A percentile compares a stretch with the other conserved stretches of the same genome.
These are phyloP conservation scores for Acanthoscelides obtectus DNA, from an alignment of 2,888 invertebrate species.

Conservation along the genomic window DNA sequence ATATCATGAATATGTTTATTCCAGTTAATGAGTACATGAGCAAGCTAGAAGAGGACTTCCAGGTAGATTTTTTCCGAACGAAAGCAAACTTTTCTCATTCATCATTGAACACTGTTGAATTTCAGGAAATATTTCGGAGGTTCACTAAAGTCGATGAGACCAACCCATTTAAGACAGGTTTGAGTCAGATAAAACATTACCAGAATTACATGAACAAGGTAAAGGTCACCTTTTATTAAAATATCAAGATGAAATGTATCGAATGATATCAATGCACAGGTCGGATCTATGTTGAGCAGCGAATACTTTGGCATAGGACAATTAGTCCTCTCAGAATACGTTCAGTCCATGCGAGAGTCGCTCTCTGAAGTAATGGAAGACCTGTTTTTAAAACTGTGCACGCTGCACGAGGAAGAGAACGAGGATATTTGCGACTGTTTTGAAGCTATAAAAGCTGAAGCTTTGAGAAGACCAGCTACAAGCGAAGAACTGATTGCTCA, in stretches of 20 bases:
- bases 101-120: no score
- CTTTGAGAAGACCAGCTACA: conserved; percentile 67
- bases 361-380: conserved; percentile 56
- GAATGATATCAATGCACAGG: background rate
- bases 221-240: conserved; percentile 20
- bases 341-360: conserved; percentile 56
- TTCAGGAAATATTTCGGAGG: conserved; percentile 11
- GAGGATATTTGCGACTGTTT: conserved; percentile 67
- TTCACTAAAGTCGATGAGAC: conserved; percentile 21
- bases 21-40: conserved; percentile 56
- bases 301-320: conserved; percentile 65
- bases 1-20: conserved; percentile 53
- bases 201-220: conserved; percentile 57
- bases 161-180: conserved; percentile 56
- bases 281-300: conserved; percentile 55
- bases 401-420: conserved; percentile 62
- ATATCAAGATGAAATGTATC: no score
- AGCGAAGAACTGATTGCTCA: conserved; percentile 79
- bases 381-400: conserved; percentile 60
- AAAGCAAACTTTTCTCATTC: no score
- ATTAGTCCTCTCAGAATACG: conserved; percentile 59
- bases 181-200: conserved; percentile 58
- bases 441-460: conserved; percentile 62
- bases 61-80: no score
- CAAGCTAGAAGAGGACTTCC: conserved; percentile 53